A percentile compares a stretch with the other conserved stretches of the same genome.
Conservation (phyloP, 2,888 invertebrate genomes). For the Drosophila conformis region DNA sequence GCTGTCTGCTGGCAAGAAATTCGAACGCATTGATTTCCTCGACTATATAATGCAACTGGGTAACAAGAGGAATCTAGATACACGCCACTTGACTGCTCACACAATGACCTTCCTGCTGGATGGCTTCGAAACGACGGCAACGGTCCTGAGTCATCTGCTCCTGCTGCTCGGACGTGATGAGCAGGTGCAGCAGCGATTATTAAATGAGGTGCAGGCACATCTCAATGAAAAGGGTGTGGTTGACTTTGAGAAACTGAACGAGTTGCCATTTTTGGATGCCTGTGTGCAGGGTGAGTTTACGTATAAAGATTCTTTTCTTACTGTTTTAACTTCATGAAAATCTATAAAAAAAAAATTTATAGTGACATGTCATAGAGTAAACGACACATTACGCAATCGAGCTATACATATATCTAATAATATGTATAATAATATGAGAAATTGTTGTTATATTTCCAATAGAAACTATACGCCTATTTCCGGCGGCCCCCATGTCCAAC, state of each 20-base stretch:
- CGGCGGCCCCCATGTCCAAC: slow-evolving; percentile 64
- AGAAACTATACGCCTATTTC: slow-evolving; percentile 80
- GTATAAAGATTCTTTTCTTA: not conserved
- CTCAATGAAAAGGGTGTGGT: slow-evolving; percentile 56
- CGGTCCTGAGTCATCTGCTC: slow-evolving; percentile 71
- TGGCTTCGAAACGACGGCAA: slow-evolving; percentile 83
- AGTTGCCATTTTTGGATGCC: slow-evolving; percentile 81
- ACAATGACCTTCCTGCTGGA: slow-evolving; percentile 83
- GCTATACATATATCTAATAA: not conserved
- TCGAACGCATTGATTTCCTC: slow-evolving; percentile 80
- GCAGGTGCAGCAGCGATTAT: slow-evolving; percentile 70
- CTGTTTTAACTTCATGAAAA: not conserved
- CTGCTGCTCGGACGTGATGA: slow-evolving; percentile 74
- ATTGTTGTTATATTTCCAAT: not conserved
- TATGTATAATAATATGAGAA: not conserved
- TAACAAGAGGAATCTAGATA: slow-evolving; percentile 71
- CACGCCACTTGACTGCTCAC: slow-evolving; percentile 68
- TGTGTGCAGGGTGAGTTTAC: slow-evolving; percentile 78
- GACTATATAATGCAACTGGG: slow-evolving; percentile 81
- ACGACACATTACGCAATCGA: too few species aligned
- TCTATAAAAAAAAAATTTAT: not conserved
- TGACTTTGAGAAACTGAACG: slow-evolving; percentile 76
- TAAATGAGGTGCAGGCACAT: slow-evolving; percentile 68
- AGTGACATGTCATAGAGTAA: too few species aligned
- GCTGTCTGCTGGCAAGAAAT: slow-evolving; percentile 37